phyloP scores from a whole-genome alignment of 2,797 vertebrate genomes.

The Orientallactaga sibirica region DNA sequence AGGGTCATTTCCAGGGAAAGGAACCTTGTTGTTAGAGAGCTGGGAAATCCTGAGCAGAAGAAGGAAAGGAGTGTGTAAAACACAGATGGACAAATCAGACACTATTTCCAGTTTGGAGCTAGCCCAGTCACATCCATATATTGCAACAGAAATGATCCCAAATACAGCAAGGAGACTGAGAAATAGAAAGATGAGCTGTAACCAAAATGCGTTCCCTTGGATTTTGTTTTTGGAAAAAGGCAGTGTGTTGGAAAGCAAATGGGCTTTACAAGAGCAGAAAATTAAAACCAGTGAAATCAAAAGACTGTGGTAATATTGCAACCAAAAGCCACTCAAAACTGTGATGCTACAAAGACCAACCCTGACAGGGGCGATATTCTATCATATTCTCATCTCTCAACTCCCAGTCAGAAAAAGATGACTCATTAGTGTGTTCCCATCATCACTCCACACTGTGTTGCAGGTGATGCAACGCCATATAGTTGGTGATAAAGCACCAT shows the following conservation, averaged over 20 bases:
- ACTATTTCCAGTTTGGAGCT: background rate
- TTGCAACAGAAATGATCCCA: background rate
- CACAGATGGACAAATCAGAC: background rate
- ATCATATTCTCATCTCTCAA: background rate
- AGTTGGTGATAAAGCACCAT: background rate
- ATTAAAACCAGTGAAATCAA: background rate
- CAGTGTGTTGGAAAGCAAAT: background rate
- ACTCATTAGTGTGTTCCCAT: background rate
- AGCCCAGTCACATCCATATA: background rate
- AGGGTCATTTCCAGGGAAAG: background rate
- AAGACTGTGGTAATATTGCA: background rate
- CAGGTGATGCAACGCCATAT: no score
- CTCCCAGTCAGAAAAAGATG: background rate
- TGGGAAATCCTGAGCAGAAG: background rate
- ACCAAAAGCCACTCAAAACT: background rate
- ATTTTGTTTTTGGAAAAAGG: background rate
- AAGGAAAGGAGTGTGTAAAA: background rate
- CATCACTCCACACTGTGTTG: background rate
- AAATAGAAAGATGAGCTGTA: slow-evolving; percentile 11
- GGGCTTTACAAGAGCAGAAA: background rate
- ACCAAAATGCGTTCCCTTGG: background rate
- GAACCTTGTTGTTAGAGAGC: background rate
- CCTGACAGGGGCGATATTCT: background rate
- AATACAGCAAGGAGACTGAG: background rate
- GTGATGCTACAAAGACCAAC: background rate